Conservation (phyloP, 2,113 vertebrate species). For the Crotalus tigris region DNA sequence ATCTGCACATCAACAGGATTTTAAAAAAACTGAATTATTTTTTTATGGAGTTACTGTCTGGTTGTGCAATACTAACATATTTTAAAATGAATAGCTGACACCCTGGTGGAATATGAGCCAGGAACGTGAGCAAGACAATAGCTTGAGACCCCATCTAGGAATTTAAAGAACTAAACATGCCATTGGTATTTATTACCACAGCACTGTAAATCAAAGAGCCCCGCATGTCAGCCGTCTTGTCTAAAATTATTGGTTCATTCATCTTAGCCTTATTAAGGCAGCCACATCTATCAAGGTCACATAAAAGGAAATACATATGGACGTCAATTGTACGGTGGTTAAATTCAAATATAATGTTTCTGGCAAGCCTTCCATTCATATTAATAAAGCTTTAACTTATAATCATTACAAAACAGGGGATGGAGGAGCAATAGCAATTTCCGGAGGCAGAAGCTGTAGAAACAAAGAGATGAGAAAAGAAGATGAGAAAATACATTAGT, state of each 20-base stretch:
- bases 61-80: neutral
- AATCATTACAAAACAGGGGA: neutral
- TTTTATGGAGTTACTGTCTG: neutral
- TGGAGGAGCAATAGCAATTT: neutral
- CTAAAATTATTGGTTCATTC: slow-evolving; percentile 67
- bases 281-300: slow-evolving; percentile 56
- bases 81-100: slow-evolving; percentile 13
- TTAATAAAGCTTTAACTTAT: slow-evolving; percentile 5
- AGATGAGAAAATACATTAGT: neutral
- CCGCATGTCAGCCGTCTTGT: slow-evolving; percentile 55
- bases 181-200: slow-evolving; percentile 58
- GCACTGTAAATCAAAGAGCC: slow-evolving; percentile 64
- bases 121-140: neutral
- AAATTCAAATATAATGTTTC: slow-evolving; percentile 20
- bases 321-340: slow-evolving; percentile 35
- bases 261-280: slow-evolving; percentile 60
- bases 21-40: neutral
- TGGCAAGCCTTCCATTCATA: neutral
- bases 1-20: neutral
- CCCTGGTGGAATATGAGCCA: neutral
- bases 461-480: neutral
- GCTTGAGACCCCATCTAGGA: slow-evolving; percentile 8
- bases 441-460: neutral
- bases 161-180: slow-evolving; percentile 45
- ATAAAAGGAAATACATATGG: slow-evolving; percentile 43